Conservation (phyloP, 1,140 invertebrate genomes). For the Lethrus apterus region DNA sequence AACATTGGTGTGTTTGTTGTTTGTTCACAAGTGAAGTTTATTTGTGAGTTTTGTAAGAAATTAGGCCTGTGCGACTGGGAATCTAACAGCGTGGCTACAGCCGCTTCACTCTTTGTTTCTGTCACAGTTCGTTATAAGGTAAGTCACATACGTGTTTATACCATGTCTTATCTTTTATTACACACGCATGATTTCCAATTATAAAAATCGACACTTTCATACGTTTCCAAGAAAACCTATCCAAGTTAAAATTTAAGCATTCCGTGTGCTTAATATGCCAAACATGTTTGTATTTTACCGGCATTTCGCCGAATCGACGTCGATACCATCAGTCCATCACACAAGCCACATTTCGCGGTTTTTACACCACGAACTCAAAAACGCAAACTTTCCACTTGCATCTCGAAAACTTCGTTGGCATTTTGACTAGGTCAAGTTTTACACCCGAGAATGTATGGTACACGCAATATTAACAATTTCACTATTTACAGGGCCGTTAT, state of each 20-base stretch:
- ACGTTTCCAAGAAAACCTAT: not conserved
- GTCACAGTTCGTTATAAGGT: slow-evolving; percentile 32
- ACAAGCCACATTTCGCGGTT: not conserved
- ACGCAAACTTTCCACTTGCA: slow-evolving; percentile 2
- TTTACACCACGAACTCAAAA: not conserved
- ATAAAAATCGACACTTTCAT: not conserved
- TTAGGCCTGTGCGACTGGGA: slow-evolving; percentile 28
- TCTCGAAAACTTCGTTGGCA: slow-evolving; percentile 4
- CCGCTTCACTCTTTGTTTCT: slow-evolving; percentile 39
- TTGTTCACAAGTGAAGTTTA: slow-evolving; percentile 26
- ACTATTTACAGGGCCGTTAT: slow-evolving; percentile 10
- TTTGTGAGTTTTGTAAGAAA: slow-evolving; percentile 30
- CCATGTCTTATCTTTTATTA: not conserved
- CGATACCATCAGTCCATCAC: slow-evolving; percentile 2
- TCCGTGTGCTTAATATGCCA: slow-evolving; percentile 4
- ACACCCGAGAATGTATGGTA: slow-evolving; percentile 6
- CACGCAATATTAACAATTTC: slow-evolving; percentile 4
- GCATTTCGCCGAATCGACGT: slow-evolving; percentile 3
- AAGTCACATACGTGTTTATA: slow-evolving; percentile 22
- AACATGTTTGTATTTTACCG: slow-evolving; percentile 14
- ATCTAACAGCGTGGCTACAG: slow-evolving; percentile 38
- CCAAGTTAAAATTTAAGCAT: not conserved
- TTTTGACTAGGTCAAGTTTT: slow-evolving; percentile 13
- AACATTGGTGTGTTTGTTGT: slow-evolving; percentile 14
- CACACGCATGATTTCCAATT: not conserved